Evolutionary conservation across 2,888 invertebrate genomes (phyloP).

Genomic region (Bellardia pandia): DNA sequence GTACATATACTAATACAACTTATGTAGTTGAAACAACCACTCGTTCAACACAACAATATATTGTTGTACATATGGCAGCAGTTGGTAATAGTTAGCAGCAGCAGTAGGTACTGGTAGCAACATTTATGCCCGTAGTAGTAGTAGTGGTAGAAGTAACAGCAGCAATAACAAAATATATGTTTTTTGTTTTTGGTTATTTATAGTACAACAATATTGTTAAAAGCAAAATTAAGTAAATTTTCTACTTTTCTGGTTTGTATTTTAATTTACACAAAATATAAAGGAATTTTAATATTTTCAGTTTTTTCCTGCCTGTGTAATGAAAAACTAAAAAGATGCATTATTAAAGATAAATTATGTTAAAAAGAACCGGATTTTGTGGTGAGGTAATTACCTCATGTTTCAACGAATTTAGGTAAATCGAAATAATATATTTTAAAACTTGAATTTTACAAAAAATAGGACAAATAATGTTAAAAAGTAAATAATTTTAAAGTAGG

Average conservation of each 20-base stretch:
- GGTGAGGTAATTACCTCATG: not conserved
- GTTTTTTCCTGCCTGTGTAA: not conserved
- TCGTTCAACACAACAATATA: constrained; percentile 51
- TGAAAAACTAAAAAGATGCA: constrained; percentile 44
- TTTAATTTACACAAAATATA: constrained; percentile 52
- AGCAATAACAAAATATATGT: constrained; percentile 27
- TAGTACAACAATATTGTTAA: constrained; percentile 65
- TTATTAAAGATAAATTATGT: constrained; percentile 41
- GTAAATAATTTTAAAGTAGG: too few species aligned
- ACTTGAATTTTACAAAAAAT: too few species aligned
- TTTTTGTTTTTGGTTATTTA: constrained; percentile 6
- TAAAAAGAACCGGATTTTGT: constrained; percentile 13
- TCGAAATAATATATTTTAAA: too few species aligned
- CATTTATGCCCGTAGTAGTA: constrained; percentile 7
- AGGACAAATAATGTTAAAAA: too few species aligned
- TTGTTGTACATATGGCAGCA: constrained; percentile 44
- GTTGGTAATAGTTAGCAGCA: constrained; percentile 37
- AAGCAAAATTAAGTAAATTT: constrained; percentile 72
- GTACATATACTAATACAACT: constrained; percentile 28
- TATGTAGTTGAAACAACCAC: constrained; percentile 11
- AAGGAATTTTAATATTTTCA: not conserved
- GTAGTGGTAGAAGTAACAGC: constrained; percentile 31
- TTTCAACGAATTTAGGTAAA: not conserved
- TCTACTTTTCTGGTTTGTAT: constrained; percentile 64
- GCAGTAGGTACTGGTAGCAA: constrained; percentile 13